Conservation (phyloP, 1,140 invertebrate genomes). For the Heliconius melpomene region DNA sequence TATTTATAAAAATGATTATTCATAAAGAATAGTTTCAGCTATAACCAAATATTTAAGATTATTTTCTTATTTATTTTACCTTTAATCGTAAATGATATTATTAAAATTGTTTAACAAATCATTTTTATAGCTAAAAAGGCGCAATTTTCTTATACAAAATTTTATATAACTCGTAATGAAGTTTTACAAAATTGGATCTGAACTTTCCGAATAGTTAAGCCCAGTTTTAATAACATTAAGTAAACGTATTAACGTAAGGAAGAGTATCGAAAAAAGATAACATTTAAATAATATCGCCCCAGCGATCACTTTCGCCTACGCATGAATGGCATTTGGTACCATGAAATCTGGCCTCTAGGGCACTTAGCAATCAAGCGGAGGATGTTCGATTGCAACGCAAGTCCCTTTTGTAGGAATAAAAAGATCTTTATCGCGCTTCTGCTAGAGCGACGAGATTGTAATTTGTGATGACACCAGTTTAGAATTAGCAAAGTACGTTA, state of each 20-base stretch:
- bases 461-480: conserved; percentile 72
- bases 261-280: conserved; percentile 79
- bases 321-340: conserved; percentile 72
- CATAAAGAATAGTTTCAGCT: background rate
- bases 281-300: conserved; percentile 80
- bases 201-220: conserved; percentile 3
- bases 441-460: conserved; percentile 69
- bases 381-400: conserved; percentile 71
- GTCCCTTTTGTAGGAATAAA: conserved; percentile 72
- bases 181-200: background rate
- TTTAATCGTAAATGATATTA: too few relatives aligned
- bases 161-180: background rate
- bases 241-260: conserved; percentile 54
- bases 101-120: background rate
- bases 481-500: conserved; percentile 64
- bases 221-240: conserved; percentile 45
- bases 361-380: conserved; percentile 73
- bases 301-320: conserved; percentile 74
- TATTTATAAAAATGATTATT: background rate
- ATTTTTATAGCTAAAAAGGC: background rate
- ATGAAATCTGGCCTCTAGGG: conserved; percentile 77
- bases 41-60: too few relatives aligned
- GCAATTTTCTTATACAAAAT: background rate
- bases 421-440: conserved; percentile 73
- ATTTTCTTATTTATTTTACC: too few relatives aligned